Percentiles rank a stretch among this genome's conserved stretches.
phyloP scores from a whole-genome alignment of 2,888 invertebrate genomes.

The Lycia hirtaria region DNA sequence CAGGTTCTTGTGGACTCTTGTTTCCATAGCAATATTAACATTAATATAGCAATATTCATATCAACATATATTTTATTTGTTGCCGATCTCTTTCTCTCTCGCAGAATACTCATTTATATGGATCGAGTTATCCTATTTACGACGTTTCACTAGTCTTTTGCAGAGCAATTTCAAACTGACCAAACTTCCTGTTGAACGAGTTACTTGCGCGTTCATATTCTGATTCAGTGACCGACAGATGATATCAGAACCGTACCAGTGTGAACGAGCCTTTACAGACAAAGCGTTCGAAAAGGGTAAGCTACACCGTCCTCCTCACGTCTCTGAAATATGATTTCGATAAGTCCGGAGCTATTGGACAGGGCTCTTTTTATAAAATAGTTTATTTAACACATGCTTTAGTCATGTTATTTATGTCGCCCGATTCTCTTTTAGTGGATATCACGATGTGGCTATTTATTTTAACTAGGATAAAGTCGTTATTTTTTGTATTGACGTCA shows the following conservation, averaged over 20 bases:
- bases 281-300: conserved; percentile 77
- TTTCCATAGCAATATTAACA: too few relatives aligned
- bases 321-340: conserved; percentile 84
- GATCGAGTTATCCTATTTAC: too few relatives aligned
- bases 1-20: too few relatives aligned
- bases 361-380: conserved; percentile 74
- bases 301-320: conserved; percentile 78
- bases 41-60: too few relatives aligned
- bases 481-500: conserved; percentile 32
- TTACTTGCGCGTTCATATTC: conserved; percentile 37
- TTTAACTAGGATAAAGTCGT: conserved; percentile 38
- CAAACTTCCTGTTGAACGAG: conserved; percentile 39
- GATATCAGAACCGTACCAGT: conserved; percentile 31
- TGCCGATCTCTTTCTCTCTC: too few relatives aligned
- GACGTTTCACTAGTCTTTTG: too few relatives aligned
- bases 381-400: conserved; percentile 72
- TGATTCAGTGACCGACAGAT: conserved; percentile 36
- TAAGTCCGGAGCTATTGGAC: conserved; percentile 81
- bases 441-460: conserved; percentile 49
- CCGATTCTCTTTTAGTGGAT: conserved; percentile 45
- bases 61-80: too few relatives aligned
- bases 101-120: too few relatives aligned
- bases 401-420: conserved; percentile 55
- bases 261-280: conserved; percentile 69
- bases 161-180: too few relatives aligned